phyloP scores from a whole-genome alignment of 2,888 invertebrate genomes.

The Nemotelus pantherinus region DNA sequence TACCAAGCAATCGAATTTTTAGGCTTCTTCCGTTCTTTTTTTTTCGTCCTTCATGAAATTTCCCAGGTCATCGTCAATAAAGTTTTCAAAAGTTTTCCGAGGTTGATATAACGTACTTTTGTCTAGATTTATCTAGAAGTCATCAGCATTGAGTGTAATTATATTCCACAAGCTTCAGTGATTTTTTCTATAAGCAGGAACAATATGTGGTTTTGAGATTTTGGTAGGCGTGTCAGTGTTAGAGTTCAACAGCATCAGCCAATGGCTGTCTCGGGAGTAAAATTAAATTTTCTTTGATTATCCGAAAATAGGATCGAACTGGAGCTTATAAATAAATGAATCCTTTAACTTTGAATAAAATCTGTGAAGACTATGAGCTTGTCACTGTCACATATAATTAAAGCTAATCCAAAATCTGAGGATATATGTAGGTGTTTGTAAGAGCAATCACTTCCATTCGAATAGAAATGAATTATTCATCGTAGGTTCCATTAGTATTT shows the following conservation, averaged over 20 bases:
- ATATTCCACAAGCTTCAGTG: constrained; percentile 40
- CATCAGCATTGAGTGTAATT: constrained; percentile 30
- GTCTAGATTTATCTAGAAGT: constrained; percentile 1
- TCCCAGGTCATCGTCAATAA: neutral
- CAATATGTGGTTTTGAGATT: neutral
- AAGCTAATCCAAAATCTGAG: too few relatives aligned
- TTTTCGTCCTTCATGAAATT: constrained; percentile 2
- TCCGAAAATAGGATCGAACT: constrained; percentile 18
- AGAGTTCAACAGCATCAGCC: neutral
- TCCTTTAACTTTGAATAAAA: neutral
- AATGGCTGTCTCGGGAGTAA: neutral
- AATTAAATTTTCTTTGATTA: constrained; percentile 42
- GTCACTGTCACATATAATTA: too few relatives aligned
- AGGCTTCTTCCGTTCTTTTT: neutral
- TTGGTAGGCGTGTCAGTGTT: neutral
- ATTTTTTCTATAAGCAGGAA: constrained; percentile 19
- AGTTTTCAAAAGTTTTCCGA: neutral
- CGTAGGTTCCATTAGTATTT: too few relatives aligned
- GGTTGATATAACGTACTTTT: constrained; percentile 8
- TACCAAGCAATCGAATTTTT: neutral
- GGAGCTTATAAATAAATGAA: neutral
- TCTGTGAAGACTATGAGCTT: too few relatives aligned
- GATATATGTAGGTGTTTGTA: too few relatives aligned
- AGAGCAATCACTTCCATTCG: too few relatives aligned
- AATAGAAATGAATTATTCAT: too few relatives aligned